phyloP scores from a whole-genome alignment of 2,888 invertebrate genomes.

The Acleris holmiana region DNA sequence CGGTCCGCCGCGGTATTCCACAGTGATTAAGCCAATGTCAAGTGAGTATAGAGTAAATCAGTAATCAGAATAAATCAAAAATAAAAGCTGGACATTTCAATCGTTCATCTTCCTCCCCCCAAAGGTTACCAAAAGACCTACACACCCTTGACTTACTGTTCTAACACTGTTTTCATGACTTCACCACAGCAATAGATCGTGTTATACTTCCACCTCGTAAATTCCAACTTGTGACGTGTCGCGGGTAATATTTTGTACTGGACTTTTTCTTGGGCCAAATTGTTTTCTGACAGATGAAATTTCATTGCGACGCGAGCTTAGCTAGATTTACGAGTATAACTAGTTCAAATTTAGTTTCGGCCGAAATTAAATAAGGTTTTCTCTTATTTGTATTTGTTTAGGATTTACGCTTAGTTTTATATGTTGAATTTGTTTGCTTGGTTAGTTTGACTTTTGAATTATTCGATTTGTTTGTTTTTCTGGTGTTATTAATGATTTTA shows the following conservation, averaged over 20 bases:
- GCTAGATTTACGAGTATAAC: conserved; percentile 16
- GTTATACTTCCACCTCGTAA: conserved; percentile 27
- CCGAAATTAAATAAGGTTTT: background rate
- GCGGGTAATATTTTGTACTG: conserved; percentile 31
- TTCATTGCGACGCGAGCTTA: conserved; percentile 29
- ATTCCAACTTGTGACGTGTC: conserved; percentile 27
- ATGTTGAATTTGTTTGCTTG: background rate
- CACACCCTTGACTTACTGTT: conserved; percentile 6
- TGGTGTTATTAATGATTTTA: too few relatives aligned
- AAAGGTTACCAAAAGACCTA: too few relatives aligned
- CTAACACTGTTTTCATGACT: background rate
- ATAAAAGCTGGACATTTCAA: too few relatives aligned
- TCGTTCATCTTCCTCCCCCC: too few relatives aligned
- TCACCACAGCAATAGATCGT: conserved; percentile 33
- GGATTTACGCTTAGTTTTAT: conserved; percentile 4
- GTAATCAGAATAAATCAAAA: too few relatives aligned
- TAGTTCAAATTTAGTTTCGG: conserved; percentile 11
- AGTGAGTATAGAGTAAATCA: too few relatives aligned
- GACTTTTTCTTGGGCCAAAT: conserved; percentile 38
- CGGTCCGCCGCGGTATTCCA: too few relatives aligned
- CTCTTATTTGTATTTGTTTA: conserved; percentile 2
- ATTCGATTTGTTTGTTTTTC: background rate
- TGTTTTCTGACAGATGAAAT: conserved; percentile 38
- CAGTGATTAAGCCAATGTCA: too few relatives aligned
- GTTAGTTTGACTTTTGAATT: background rate